These are phyloP conservation scores for Chloropsis hardwickii DNA, from an alignment of 2,113 vertebrate species.

Conservation along the genomic window DNA sequence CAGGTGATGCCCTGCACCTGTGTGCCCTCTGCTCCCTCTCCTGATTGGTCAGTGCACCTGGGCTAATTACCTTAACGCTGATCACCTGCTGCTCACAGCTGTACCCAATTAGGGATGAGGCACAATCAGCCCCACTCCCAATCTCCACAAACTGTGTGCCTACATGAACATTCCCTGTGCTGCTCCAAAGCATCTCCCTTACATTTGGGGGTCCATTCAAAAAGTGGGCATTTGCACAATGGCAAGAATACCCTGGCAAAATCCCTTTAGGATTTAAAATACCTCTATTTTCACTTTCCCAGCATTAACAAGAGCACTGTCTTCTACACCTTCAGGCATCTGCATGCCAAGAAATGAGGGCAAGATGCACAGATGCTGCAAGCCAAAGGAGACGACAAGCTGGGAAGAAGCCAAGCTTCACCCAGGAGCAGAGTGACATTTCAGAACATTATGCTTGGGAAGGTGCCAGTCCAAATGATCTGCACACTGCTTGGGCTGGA, in stretches of 20 bases:
- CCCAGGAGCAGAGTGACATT: slow-evolving; percentile 2
- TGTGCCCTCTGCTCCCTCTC: too few species aligned
- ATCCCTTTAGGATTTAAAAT: not conserved
- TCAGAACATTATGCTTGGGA: not conserved
- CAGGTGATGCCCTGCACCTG: too few species aligned
- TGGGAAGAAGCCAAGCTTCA: slow-evolving; percentile 1
- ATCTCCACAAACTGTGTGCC: too few species aligned
- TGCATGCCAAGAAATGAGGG: not conserved
- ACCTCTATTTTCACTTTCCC: not conserved
- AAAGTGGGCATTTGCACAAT: fast-evolving
- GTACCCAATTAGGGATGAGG: too few species aligned
- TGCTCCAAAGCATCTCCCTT: not conserved
- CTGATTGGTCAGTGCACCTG: too few species aligned
- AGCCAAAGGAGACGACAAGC: not conserved
- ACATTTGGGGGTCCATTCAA: not conserved
- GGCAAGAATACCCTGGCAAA: not conserved
- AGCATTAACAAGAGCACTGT: not conserved
- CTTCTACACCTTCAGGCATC: not conserved
- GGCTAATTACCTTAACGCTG: too few species aligned
- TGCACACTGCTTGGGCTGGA: not conserved
- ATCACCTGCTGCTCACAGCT: too few species aligned
- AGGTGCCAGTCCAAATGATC: not conserved
- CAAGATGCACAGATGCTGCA: not conserved
- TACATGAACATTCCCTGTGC: not conserved
- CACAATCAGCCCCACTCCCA: too few species aligned